Evolutionary conservation across 2,797 vertebrate genomes (phyloP).

Genomic region (Diplodus puntazzo): DNA sequence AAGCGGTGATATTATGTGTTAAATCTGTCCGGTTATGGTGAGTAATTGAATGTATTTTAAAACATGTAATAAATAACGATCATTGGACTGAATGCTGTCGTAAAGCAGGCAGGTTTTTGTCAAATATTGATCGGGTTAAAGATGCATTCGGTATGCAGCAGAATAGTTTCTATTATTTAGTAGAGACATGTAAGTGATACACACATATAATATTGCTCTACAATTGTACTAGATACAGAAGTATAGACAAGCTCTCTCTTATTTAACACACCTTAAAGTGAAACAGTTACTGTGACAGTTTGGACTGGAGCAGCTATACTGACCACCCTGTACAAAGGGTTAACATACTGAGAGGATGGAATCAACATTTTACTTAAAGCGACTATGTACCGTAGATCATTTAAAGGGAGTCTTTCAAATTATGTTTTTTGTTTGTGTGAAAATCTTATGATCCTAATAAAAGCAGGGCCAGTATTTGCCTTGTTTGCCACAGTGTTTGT

Average conservation of each 20-base stretch:
- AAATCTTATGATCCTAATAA: background rate
- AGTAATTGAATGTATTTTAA: conserved; percentile 36
- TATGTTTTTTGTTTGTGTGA: background rate
- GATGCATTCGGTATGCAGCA: background rate
- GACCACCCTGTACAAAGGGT: no score
- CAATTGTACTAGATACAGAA: background rate
- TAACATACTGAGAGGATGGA: no score
- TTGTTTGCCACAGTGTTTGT: background rate
- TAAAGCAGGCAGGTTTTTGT: background rate
- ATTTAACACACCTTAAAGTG: no score
- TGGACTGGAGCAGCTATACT: no score
- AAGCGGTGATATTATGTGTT: background rate
- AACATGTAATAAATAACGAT: conserved; percentile 20
- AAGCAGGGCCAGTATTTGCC: background rate
- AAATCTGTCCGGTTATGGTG: conserved; percentile 21
- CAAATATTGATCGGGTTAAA: conserved; percentile 25
- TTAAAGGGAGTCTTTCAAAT: no score
- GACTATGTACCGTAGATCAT: background rate
- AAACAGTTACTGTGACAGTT: no score
- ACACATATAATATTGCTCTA: background rate
- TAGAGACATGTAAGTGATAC: background rate
- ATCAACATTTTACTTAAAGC: background rate
- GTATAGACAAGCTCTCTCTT: background rate
- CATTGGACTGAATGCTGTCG: background rate
- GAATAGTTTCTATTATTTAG: conserved; percentile 10